Conservation (phyloP, 1,140 invertebrate genomes). For the Penaeus indicus region DNA sequence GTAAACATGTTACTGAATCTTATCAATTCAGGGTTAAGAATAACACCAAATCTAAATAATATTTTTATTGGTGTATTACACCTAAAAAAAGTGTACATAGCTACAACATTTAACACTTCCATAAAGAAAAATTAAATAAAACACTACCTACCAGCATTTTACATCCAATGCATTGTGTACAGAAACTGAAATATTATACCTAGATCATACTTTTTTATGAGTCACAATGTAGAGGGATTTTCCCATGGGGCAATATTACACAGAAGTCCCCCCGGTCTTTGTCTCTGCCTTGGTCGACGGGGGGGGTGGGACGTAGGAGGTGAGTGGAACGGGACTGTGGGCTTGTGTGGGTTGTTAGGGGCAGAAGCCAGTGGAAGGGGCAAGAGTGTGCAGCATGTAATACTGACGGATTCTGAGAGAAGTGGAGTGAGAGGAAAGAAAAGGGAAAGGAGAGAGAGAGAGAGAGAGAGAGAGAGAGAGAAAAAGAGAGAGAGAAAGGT, state of each 20-base stretch:
- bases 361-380: too few species aligned
- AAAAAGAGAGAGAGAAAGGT: not conserved
- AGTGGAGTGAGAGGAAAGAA: too few species aligned
- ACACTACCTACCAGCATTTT: constrained; percentile 59
- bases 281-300: too few species aligned
- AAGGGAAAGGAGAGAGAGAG: not conserved
- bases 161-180: constrained; percentile 60
- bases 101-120: constrained; percentile 64
- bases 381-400: too few species aligned
- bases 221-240: constrained; percentile 4
- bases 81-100: constrained; percentile 65
- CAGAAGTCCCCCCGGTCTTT: not conserved
- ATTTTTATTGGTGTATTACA: constrained; percentile 65
- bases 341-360: too few species aligned
- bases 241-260: not conserved
- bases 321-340: too few species aligned
- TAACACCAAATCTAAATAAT: constrained; percentile 54
- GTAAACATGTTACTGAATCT: too few species aligned
- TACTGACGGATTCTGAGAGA: too few species aligned
- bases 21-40: too few species aligned
- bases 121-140: constrained; percentile 64
- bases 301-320: too few species aligned
- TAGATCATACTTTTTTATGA: constrained; percentile 3
- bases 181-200: constrained; percentile 57
- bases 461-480: not conserved